Base-by-base conservation (phyloP, 2,797 vertebrate species). In the Galaxias olidus region DNA sequence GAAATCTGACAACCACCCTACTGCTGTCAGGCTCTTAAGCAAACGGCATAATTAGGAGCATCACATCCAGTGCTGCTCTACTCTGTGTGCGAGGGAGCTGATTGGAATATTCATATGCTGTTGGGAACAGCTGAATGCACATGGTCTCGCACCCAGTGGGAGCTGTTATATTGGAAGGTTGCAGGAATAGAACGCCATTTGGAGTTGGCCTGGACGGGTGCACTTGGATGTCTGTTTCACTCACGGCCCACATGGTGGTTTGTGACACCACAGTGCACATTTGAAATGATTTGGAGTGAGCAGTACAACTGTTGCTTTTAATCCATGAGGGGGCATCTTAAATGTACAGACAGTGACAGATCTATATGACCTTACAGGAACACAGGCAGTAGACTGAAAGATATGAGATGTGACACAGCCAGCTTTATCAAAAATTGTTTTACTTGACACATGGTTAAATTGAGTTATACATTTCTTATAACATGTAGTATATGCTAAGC, bases 81-180 rank as follows among this genome's bases (percentile, higher is more conserved):
- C 71, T 63, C 40, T 59, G 62, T 66, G 74, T 68, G 71, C 68
- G 75, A 73, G 79, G 69, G 52, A 77, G 65, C 62, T 45, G 46
- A 72, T 82, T 65, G n/a, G 78, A 84, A 85, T 89, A 85, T 85
- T 82, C 77, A 86, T 75, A 73, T 56, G 47, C 68, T 69, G 73
- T 83, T 77, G 63, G 15, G 9, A 83, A 82, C 82, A 84, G 81
- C 82, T 78, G 80, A 82, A 79, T 73, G 75, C 78, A 76, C 64
- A 51, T 51, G 74, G 78, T 66, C 63, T 67, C 56, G 63, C 45
- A 74, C 71, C 78, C 78, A 76, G 79, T 59, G 46, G 82, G 75
- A 78, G 76, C 15, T 45, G 19, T 68, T 71, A 65, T 69, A 60
- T 43, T 44, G 55, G 52, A 69, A 68, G 72, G 59, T 61, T 60